Evolutionary conservation across 2,888 invertebrate genomes (phyloP).

Genomic region (Apotomis capreana): DNA sequence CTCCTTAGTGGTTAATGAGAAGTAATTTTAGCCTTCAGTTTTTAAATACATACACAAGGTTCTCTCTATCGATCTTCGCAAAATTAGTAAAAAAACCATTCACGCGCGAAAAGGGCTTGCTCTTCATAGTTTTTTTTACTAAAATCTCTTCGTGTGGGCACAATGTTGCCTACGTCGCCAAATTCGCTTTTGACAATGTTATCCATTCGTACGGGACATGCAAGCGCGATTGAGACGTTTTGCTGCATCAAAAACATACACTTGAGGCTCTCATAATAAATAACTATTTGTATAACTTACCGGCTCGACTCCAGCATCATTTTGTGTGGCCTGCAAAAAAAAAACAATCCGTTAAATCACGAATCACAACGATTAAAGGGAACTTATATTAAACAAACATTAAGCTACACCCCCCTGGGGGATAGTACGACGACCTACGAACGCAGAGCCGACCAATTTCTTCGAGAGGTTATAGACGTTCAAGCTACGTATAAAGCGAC

Average conservation of each 20-base stretch:
- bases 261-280: no score
- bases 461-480: constrained; percentile 40
- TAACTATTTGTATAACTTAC: constrained; percentile 57
- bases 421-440: constrained; percentile 30
- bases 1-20: neutral
- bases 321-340: constrained; percentile 79
- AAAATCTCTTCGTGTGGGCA: no score
- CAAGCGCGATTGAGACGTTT: no score
- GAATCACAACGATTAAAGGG: constrained; percentile 10
- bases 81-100: no score
- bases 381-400: constrained; percentile 37
- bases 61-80: no score
- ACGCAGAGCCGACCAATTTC: constrained; percentile 33
- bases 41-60: neutral
- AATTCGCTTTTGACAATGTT: no score
- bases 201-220: no score
- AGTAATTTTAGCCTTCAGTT: neutral
- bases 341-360: constrained; percentile 51
- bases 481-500: constrained; percentile 26
- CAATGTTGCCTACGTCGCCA: no score
- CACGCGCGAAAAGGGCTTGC: no score
- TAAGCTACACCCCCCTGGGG: constrained; percentile 24
- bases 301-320: constrained; percentile 82
- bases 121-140: no score
- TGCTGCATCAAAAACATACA: no score